Conservation (phyloP, 2,888 invertebrate species). For the Andrena dorsata region DNA sequence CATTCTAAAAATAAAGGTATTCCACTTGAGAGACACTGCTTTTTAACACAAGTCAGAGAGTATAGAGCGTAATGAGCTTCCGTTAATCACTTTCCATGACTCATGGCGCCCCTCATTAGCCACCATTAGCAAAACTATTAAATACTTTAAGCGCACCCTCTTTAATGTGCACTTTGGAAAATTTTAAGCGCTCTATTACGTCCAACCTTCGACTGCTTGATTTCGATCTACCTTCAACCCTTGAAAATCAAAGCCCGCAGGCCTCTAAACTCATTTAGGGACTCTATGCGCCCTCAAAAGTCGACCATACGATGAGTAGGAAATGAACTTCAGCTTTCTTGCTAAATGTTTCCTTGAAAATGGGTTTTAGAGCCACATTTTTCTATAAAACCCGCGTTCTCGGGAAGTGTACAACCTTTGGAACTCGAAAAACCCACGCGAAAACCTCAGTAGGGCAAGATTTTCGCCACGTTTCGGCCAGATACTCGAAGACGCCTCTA, state of each 20-base stretch:
- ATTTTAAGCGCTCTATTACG: constrained; percentile 11
- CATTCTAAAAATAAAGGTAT: background rate
- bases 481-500: background rate
- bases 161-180: constrained; percentile 14
- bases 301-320: too few species aligned
- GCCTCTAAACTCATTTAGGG: too few species aligned
- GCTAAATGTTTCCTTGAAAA: too few species aligned
- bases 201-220: background rate
- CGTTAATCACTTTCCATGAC: constrained; percentile 41
- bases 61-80: constrained; percentile 14
- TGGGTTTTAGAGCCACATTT: too few species aligned
- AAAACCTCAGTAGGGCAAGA: constrained; percentile 1
- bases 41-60: constrained; percentile 7
- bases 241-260: background rate
- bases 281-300: too few species aligned
- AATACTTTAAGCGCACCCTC: constrained; percentile 12
- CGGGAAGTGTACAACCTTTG: too few species aligned
- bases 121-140: constrained; percentile 39
- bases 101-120: constrained; percentile 24
- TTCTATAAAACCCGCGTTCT: too few species aligned
- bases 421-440: too few species aligned
- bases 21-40: constrained; percentile 2
- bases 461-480: constrained; percentile 14
- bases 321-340: too few species aligned
- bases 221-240: background rate